Base-by-base conservation (phyloP, 1,140 invertebrate genomes). In the Octopus bimaculoides region DNA sequence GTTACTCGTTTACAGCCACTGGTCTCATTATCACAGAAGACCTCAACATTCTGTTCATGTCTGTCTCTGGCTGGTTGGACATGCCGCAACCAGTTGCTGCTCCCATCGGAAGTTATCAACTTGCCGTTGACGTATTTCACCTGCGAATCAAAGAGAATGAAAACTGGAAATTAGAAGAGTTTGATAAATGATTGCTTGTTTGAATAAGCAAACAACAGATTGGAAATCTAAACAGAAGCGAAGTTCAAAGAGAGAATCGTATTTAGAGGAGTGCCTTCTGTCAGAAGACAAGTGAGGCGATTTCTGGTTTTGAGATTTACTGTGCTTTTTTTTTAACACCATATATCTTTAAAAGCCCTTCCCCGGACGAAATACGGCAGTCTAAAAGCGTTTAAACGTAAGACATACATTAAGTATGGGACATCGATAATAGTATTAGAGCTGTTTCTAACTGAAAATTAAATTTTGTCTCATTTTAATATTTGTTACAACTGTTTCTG, bases 61-160 rank as follows among this genome's bases (percentile, higher is more conserved):
- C 93, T 93, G 86, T 95, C 93, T 61, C 92, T 91, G 1, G 94
- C 93, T 6, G 94, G 84, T 5, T 91, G 87, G 5, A 94, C 86
- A 52, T 90, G 82, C 80, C 89, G 91, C 7, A 92, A 80, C 92
- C 93, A 93, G 41, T 86, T 82, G 78, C 81, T 82, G 56, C 82
- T 82, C 9, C 53, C 69, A 14, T 80, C 66, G 17, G 66, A 26
- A 54, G 77, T 5, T 77, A 80, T 20, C 52, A 85, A 61, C 54
- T 78, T 78, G 10, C 80, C 82, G 41, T 83, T 78, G 56, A 77
- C 56, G 77, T 74, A 85, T 71, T 74, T 71, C 5, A 85, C 82
- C 84, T 85, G 80, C 1, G 52, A 78, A 75, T 26, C 6, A 55
- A 14, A 73, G 55, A 52, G 61, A 52, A 71, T 20, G 9, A 26